Base-by-base conservation (phyloP, 2,797 vertebrate species). In the Sebastes iracundus region DNA sequence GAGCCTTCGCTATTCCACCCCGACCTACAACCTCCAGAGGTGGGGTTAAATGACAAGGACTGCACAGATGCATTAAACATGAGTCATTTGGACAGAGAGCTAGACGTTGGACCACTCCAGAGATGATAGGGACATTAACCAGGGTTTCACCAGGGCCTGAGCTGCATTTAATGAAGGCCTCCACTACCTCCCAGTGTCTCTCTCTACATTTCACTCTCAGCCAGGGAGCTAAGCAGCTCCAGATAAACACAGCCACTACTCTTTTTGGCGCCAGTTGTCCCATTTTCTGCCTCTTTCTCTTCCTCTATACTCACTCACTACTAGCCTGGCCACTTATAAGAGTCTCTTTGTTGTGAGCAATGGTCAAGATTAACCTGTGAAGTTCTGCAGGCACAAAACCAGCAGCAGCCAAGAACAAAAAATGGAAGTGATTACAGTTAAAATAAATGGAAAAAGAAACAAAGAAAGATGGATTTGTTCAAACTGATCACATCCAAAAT, bases 51-150 rank as follows among this genome's bases (percentile, higher is more conserved):
- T 81, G 91, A 90, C 92, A 87, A 89, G 84, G 72, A 86, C 90
- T 89, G 88, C 86, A 72, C 79, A 90, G 86, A 95, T 95, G 93
- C 92, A 95, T 95, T 94, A 95, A 95, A 93, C 94, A 95, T 95
- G 95, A 95, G 93, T 87, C 89, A 82, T 92, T 86, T 89, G 88
- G 91, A 93, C 85, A 76, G 87, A 88, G 92, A 90, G 91, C 80
- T 59, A 22, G 84, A 77, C 49, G 87, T 82, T 56, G 81, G 88
- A 83, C 88, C 87, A 91, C 94, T 95, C 93, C 89, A 91, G 91
- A 94, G 91, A 93, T 93, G 93, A 94, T 91, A 94, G 90, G 92
- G 87, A 95, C 93, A 93, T 95, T 95, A 94, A 94, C 90, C 90
- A 87, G 90, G 90, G 92, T 89, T 94, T 92, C 93, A 92, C 88